Evolutionary conservation across 2,797 vertebrate species (phyloP).

Genomic region (Morus bassanus): DNA sequence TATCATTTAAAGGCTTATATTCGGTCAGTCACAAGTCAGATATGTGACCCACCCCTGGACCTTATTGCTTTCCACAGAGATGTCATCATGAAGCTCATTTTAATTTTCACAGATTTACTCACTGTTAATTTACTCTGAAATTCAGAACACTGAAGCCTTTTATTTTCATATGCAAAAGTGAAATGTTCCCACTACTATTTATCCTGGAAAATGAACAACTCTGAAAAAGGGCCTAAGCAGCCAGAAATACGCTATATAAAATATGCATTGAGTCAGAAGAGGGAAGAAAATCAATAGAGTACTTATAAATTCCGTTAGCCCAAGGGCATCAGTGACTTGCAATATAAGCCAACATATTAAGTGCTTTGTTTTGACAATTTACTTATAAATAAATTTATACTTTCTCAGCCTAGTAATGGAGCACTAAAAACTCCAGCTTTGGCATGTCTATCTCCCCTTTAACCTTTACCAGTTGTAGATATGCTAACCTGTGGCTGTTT

Average conservation of each 20-base stretch:
- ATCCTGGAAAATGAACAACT: slow-evolving; percentile 9
- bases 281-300: slow-evolving; percentile 39
- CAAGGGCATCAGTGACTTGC: slow-evolving; percentile 16
- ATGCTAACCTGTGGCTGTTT: background rate
- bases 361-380: slow-evolving; percentile 58
- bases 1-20: background rate
- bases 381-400: slow-evolving; percentile 19
- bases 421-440: background rate
- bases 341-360: slow-evolving; percentile 6
- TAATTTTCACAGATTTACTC: background rate
- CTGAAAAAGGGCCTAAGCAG: background rate
- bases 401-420: background rate
- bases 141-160: background rate
- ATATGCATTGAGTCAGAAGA: slow-evolving; percentile 31
- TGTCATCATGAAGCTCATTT: background rate
- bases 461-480: background rate
- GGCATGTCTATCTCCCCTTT: background rate
- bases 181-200: background rate
- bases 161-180: background rate
- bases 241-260: slow-evolving; percentile 7
- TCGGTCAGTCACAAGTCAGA: background rate
- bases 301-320: slow-evolving; percentile 34
- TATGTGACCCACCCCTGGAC: background rate
- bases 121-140: slow-evolving; percentile 3
- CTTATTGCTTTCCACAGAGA: background rate